Percentiles rank a stretch among this genome's conserved stretches.
Evolutionary conservation across 2,888 invertebrate genomes (phyloP).

Genomic region (Iselma pallidipennis): DNA sequence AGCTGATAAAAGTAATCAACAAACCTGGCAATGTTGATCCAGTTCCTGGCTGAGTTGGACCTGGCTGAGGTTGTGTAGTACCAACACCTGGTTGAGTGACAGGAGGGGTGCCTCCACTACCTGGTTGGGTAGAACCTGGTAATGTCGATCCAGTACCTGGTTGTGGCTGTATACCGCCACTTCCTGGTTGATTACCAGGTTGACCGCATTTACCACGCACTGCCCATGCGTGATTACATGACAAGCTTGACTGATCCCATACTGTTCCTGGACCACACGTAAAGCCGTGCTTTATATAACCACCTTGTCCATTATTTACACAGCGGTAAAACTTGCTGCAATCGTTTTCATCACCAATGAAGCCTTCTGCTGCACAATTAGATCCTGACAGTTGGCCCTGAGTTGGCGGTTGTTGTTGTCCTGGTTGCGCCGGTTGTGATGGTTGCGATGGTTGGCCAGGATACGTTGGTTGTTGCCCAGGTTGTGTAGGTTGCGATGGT

Average conservation of each 20-base stretch:
- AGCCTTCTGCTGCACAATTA: constrained; percentile 69
- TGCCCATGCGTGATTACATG: constrained; percentile 74
- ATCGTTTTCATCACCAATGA: constrained; percentile 68
- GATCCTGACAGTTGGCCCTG: constrained; percentile 23
- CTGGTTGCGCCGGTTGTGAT: constrained; percentile 11
- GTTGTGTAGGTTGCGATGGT: constrained; percentile 8
- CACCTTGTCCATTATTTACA: constrained; percentile 64
- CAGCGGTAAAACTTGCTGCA: constrained; percentile 80
- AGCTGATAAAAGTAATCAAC: no score
- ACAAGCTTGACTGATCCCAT: constrained; percentile 70
- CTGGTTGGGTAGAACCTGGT: constrained; percentile 20
- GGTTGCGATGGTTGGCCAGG: constrained; percentile 13
- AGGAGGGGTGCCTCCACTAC: constrained; percentile 22
- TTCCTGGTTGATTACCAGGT: constrained; percentile 24
- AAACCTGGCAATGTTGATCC: not conserved
- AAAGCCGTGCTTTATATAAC: constrained; percentile 70
- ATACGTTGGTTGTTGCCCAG: constrained; percentile 6
- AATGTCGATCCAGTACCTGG: constrained; percentile 17
- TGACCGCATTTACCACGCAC: constrained; percentile 48
- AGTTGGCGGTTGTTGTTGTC: constrained; percentile 15
- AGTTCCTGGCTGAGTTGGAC: no score
- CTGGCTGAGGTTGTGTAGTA: constrained; percentile 18
- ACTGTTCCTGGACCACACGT: constrained; percentile 75
- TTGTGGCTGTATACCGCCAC: constrained; percentile 15
- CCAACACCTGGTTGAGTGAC: constrained; percentile 19